These are phyloP conservation scores for Allygus modestus DNA, from an alignment of 2,888 invertebrate species.

Conservation along the genomic window DNA sequence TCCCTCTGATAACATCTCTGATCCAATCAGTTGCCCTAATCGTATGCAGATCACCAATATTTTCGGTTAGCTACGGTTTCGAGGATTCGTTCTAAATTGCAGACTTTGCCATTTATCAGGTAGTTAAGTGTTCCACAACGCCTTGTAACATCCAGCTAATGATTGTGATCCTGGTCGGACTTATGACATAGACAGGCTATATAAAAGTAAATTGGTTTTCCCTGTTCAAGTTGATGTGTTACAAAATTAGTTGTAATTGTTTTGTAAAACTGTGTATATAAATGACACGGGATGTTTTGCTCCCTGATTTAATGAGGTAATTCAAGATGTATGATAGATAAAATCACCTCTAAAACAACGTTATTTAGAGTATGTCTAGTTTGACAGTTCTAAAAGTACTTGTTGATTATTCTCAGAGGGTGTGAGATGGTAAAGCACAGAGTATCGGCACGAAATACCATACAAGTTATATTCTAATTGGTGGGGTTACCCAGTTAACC, in stretches of 20 bases:
- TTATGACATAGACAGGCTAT: not conserved
- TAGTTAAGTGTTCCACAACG: conserved; percentile 36
- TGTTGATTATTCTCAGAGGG: too few species aligned
- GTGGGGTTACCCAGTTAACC: too few species aligned
- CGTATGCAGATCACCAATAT: conserved; percentile 56
- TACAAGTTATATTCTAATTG: too few species aligned
- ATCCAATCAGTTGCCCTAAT: conserved; percentile 51
- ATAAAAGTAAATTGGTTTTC: conserved; percentile 1
- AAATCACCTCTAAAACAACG: too few species aligned
- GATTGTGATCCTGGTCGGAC: not conserved
- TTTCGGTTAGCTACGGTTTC: conserved; percentile 55
- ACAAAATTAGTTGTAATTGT: not conserved
- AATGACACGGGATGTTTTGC: too few species aligned
- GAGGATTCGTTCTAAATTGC: conserved; percentile 23
- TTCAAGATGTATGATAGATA: too few species aligned
- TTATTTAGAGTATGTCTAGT: too few species aligned
- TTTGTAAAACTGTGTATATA: too few species aligned
- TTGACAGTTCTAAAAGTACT: too few species aligned
- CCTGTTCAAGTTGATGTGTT: not conserved
- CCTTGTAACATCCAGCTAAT: conserved; percentile 24
- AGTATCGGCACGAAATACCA: too few species aligned
- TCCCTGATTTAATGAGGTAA: too few species aligned
- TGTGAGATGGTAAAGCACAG: too few species aligned
- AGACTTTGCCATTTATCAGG: conserved; percentile 33
- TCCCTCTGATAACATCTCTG: conserved; percentile 43